These are phyloP conservation scores for Syngnathus typhle DNA, from an alignment of 2,113 vertebrate species.

Conservation along the genomic window DNA sequence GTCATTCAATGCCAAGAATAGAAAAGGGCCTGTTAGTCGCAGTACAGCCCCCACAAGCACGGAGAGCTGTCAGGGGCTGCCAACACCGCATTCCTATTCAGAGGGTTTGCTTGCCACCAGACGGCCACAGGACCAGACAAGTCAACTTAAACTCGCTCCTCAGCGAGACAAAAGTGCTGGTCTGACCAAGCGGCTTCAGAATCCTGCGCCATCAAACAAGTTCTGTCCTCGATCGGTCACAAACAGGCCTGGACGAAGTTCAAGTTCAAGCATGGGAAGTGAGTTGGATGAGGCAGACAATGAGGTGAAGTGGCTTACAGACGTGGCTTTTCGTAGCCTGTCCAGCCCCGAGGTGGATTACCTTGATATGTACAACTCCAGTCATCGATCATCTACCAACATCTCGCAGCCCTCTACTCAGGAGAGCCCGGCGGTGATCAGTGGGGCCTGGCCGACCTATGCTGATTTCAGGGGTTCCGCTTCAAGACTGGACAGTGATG, in stretches of 20 bases:
- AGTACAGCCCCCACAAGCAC: slow-evolving; percentile 69
- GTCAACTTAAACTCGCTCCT: slow-evolving; percentile 48
- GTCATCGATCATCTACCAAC: slow-evolving; percentile 71
- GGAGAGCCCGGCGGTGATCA: slow-evolving; percentile 68
- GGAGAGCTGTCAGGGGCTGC: slow-evolving; percentile 66
- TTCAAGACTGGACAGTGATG: slow-evolving; percentile 60
- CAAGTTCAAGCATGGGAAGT: slow-evolving; percentile 75
- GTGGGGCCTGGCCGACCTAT: slow-evolving; percentile 71
- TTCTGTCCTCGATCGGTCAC: slow-evolving; percentile 30
- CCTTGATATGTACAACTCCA: slow-evolving; percentile 83
- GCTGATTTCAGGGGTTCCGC: slow-evolving; percentile 65
- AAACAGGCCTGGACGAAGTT: slow-evolving; percentile 61
- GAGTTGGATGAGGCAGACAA: slow-evolving; percentile 79
- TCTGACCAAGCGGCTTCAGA: slow-evolving; percentile 48
- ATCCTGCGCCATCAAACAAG: slow-evolving; percentile 45
- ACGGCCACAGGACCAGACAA: slow-evolving; percentile 70
- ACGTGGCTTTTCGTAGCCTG: slow-evolving; percentile 71
- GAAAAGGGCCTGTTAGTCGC: slow-evolving; percentile 68
- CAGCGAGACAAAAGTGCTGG: slow-evolving; percentile 59
- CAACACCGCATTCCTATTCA: slow-evolving; percentile 65
- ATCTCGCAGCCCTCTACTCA: slow-evolving; percentile 77
- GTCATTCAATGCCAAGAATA: slow-evolving; percentile 84
- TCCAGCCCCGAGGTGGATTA: slow-evolving; percentile 69
- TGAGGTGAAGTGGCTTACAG: slow-evolving; percentile 80
- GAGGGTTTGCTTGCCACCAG: slow-evolving; percentile 63